Conservation (phyloP, 2,888 invertebrate genomes). For the Chymomyza amoena region DNA sequence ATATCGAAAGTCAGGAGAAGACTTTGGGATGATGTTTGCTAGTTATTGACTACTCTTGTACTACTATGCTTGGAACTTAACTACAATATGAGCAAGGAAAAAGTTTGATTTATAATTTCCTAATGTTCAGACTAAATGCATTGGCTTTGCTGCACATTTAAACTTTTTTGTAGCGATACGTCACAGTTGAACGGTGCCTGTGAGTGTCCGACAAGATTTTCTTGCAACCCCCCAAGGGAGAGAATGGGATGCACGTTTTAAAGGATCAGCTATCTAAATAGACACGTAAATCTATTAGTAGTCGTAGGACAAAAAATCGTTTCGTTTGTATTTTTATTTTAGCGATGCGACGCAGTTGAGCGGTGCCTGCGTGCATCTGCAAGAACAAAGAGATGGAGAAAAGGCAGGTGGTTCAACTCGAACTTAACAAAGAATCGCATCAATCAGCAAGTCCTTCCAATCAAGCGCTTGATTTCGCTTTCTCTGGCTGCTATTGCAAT, state of each 20-base stretch:
- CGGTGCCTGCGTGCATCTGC: slow-evolving; percentile 50
- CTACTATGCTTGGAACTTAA: background rate
- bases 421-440: background rate
- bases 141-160: background rate
- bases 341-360: slow-evolving; percentile 69
- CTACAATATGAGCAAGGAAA: slow-evolving; percentile 33
- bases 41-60: slow-evolving; percentile 1
- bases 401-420: background rate
- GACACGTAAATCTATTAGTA: slow-evolving; percentile 18
- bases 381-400: background rate
- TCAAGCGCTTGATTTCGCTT: background rate
- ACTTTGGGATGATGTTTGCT: background rate
- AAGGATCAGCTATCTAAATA: background rate
- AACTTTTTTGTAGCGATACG: slow-evolving; percentile 58
- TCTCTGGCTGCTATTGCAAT: background rate
- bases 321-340: slow-evolving; percentile 44
- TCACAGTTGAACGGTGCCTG: slow-evolving; percentile 71
- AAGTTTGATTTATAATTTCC: slow-evolving; percentile 49
- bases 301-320: slow-evolving; percentile 13
- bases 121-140: slow-evolving; percentile 35
- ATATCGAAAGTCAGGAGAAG: slow-evolving; percentile 26
- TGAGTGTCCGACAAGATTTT: slow-evolving; percentile 55
- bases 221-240: slow-evolving; percentile 33
- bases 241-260: slow-evolving; percentile 11
- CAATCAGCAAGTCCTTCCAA: background rate